Evolutionary conservation across 2,113 vertebrate genomes (phyloP).

Genomic region (Hemichromis elongatus): DNA sequence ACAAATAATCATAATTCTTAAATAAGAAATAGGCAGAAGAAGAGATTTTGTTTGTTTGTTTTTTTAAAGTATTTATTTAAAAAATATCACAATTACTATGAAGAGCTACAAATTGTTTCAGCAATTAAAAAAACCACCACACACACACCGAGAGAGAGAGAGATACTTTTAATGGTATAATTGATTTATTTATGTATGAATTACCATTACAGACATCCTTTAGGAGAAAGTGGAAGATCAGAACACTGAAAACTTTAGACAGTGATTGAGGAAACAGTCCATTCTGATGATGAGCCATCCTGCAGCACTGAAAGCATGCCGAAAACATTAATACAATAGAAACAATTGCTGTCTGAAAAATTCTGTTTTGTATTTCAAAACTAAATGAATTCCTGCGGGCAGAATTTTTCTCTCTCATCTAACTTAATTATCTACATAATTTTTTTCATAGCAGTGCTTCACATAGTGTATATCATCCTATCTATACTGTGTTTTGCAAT

Average conservation of each 20-base stretch:
- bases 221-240: accelerated
- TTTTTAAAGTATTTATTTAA: no score
- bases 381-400: accelerated
- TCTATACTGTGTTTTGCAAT: background rate
- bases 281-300: accelerated
- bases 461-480: accelerated
- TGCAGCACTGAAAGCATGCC: background rate
- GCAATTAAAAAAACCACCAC: no score
- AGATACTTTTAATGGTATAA: no score
- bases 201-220: background rate
- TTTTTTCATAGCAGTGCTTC: background rate
- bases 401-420: accelerated
- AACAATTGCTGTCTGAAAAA: background rate
- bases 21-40: accelerated
- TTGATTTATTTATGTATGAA: accelerated
- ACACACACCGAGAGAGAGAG: no score
- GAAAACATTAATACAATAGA: accelerated
- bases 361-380: background rate
- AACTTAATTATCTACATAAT: background rate
- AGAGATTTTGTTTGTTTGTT: no score
- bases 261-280: accelerated
- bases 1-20: accelerated
- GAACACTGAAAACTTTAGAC: background rate
- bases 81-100: no score
- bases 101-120: no score